Percentiles rank a stretch among this genome's conserved stretches.
These are phyloP conservation scores for Styela clava DNA, from an alignment of 23 tunicate genomes.

Conservation along the genomic window DNA sequence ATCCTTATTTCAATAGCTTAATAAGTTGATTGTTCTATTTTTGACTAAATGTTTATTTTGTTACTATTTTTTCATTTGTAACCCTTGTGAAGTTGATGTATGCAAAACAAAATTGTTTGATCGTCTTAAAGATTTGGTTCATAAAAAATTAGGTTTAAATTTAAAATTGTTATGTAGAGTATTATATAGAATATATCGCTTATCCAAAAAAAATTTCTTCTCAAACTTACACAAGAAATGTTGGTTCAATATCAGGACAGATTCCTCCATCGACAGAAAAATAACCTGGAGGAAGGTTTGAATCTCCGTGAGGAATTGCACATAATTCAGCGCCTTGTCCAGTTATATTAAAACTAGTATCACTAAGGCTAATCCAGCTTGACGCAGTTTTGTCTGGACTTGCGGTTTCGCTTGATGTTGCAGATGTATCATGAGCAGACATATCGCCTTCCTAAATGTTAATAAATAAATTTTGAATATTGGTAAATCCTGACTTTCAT, in stretches of 20 bases:
- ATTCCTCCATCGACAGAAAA: conserved; percentile 1
- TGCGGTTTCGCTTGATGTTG: not conserved
- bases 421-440: not conserved
- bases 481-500: not conserved
- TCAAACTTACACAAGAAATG: not conserved
- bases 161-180: too few species aligned
- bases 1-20: too few species aligned
- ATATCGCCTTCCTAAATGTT: not conserved
- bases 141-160: too few species aligned
- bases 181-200: too few species aligned
- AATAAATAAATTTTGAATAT: not conserved
- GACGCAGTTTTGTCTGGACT: conserved; percentile 9
- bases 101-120: too few species aligned
- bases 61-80: too few species aligned
- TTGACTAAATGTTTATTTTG: too few species aligned
- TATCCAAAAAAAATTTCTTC: too few species aligned
- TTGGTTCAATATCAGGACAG: conserved; percentile 9
- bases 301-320: not conserved
- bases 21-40: too few species aligned
- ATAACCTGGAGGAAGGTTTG: not conserved
- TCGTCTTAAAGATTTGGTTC: too few species aligned
- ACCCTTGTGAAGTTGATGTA: too few species aligned
- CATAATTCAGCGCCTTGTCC: not conserved
- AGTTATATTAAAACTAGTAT: not conserved
- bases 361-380: conserved; percentile 7